Base-by-base conservation (phyloP, 2,888 invertebrate species). In the Drosophila macrothrix region DNA sequence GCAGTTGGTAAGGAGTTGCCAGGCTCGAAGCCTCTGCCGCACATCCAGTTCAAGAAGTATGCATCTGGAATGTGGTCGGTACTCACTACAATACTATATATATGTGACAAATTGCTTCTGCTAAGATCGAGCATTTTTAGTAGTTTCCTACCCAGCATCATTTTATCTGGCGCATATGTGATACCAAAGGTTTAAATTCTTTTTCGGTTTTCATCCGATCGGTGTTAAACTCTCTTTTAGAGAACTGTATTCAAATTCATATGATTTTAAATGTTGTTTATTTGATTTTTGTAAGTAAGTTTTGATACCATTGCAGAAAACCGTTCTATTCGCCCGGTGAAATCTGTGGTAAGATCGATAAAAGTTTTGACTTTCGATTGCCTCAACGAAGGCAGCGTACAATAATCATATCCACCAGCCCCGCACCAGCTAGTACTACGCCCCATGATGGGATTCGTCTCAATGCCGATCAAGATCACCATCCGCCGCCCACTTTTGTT, bases 311-410 rank as follows among this genome's bases (percentile, higher is more conserved):
- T 82, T 82, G 28, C 61, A 88, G 90, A 74, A 89, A 78, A 56
- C 82, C 82, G 29, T 84, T 84, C 52, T 76, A 70, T 62, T 54
- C 70, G 5, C 35, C 73, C 61, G 78, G 76, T 53, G 83, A 90
- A 62, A 80, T 83, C 37, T 92, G 93, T 60, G 92, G 92, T n/a
- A 82, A 72, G 28, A 84, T 87, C 25, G 90, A 90, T 63, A 67
- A 73, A 50, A 81, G 78, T 31, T 75, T 89, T 55, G 88, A 84
- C 41, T 86, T 86, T 71, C 84, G 83, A 16, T 61, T 84, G 55
- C 58, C 81, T 14, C 76, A 65, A 64, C 59, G 53, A 14, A 28
- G 64, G 67, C 46, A 60, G 37, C 73, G 46, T 33, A 62, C 61
- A 53, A 43, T 52, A 35, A 33, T 19, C n/a, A 25, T 9, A 25